A percentile compares a stretch with the other conserved stretches of the same genome.
phyloP scores from a whole-genome alignment of 92 coral and sea anemone genomes.

The Umimayanthus chanpuru region DNA sequence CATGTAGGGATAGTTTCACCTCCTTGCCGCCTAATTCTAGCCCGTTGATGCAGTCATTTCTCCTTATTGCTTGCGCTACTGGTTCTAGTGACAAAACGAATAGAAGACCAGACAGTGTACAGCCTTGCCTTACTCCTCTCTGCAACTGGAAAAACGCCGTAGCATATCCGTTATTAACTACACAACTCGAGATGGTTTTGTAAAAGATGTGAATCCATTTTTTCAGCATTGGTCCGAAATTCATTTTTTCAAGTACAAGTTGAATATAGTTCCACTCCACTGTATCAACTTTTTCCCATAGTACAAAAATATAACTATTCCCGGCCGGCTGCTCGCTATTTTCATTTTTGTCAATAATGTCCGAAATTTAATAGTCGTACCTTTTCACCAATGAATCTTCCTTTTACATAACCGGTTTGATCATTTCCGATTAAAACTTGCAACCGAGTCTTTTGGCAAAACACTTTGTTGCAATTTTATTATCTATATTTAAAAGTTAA shows the following conservation, averaged over 20 bases:
- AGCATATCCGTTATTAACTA: not conserved
- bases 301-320: not conserved
- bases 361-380: not conserved
- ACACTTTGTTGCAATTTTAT: conserved; percentile 5
- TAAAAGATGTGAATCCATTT: conserved; percentile 28
- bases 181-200: conserved; percentile 15
- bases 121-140: too few relatives aligned
- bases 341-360: not conserved
- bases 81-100: too few relatives aligned
- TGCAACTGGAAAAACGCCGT: conserved; percentile 8
- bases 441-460: not conserved
- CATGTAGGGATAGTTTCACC: too few relatives aligned
- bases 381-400: not conserved
- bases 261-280: conserved; percentile 19
- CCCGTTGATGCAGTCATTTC: too few relatives aligned
- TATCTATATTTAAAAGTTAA: conserved; percentile 8
- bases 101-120: too few relatives aligned
- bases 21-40: too few relatives aligned
- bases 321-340: not conserved
- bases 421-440: not conserved
- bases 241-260: conserved; percentile 11
- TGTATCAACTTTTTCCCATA: conserved; percentile 19
- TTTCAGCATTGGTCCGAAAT: conserved; percentile 15
- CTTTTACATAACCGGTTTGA: not conserved
- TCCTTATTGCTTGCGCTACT: too few relatives aligned